phyloP scores from a whole-genome alignment of 2,797 vertebrate genomes.

The Pelochelys cantorii region DNA sequence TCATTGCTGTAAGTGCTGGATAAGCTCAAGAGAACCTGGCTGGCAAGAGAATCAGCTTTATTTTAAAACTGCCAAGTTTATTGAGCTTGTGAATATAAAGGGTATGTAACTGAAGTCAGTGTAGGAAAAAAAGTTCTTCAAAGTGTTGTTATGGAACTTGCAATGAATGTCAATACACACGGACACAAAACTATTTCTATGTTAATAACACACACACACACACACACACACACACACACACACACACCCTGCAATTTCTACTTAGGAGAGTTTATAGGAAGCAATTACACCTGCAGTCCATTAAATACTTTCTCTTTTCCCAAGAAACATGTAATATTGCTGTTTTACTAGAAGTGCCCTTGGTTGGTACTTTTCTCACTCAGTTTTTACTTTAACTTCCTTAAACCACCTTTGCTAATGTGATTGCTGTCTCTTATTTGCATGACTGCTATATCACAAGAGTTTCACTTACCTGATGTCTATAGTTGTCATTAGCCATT shows the following conservation, averaged over 20 bases:
- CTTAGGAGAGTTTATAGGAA: neutral
- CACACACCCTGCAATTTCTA: neutral
- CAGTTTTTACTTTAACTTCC: neutral
- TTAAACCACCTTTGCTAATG: neutral
- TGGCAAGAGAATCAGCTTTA: neutral
- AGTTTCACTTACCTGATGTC: conserved; percentile 4
- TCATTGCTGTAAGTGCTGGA: neutral
- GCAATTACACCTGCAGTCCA: neutral
- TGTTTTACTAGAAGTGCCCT: neutral
- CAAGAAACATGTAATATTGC: neutral
- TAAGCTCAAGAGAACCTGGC: neutral
- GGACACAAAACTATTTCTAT: neutral
- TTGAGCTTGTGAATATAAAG: neutral
- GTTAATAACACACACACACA: neutral
- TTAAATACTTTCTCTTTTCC: neutral
- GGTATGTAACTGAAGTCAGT: neutral
- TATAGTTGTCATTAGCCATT: neutral
- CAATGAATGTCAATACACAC: fast-evolving
- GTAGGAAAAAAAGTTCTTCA: neutral
- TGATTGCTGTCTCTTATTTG: neutral
- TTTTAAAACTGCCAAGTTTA: neutral
- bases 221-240: neutral
- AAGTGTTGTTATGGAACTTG: neutral
- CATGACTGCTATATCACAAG: neutral
- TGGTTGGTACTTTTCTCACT: neutral